These are phyloP conservation scores for Brenthis hecate DNA, from an alignment of 2,888 invertebrate species.

Conservation along the genomic window DNA sequence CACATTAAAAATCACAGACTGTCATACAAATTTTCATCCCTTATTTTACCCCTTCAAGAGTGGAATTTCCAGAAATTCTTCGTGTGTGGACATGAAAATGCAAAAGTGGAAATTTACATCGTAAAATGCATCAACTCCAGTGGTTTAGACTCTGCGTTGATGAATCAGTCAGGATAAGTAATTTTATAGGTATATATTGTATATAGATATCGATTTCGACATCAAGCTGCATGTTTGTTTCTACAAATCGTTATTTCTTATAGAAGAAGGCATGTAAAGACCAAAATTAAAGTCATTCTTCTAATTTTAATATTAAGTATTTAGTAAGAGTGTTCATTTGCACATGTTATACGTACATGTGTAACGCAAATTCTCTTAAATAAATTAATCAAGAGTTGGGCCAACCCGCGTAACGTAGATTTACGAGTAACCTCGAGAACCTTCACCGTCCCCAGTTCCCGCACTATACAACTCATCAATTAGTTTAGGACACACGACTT, in stretches of 20 bases:
- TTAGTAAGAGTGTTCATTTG: conserved; percentile 16
- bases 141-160: too few relatives aligned
- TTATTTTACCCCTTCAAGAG: too few relatives aligned
- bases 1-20: too few relatives aligned
- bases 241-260: neutral
- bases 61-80: too few relatives aligned
- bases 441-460: conserved; percentile 42
- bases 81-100: too few relatives aligned
- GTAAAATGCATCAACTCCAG: too few relatives aligned
- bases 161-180: too few relatives aligned
- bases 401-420: conserved; percentile 65
- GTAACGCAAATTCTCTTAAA: conserved; percentile 63
- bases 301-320: neutral
- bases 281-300: too few relatives aligned
- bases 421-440: conserved; percentile 60
- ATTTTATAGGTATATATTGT: too few relatives aligned
- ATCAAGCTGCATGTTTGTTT: neutral
- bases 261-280: neutral
- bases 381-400: conserved; percentile 70
- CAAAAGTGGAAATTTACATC: too few relatives aligned
- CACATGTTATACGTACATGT: conserved; percentile 55
- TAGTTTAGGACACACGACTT: conserved; percentile 69
- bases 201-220: neutral
- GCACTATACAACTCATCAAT: conserved; percentile 75
- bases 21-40: too few relatives aligned